phyloP scores from a whole-genome alignment of 1,140 invertebrate species.

The Drosophila funebris region DNA sequence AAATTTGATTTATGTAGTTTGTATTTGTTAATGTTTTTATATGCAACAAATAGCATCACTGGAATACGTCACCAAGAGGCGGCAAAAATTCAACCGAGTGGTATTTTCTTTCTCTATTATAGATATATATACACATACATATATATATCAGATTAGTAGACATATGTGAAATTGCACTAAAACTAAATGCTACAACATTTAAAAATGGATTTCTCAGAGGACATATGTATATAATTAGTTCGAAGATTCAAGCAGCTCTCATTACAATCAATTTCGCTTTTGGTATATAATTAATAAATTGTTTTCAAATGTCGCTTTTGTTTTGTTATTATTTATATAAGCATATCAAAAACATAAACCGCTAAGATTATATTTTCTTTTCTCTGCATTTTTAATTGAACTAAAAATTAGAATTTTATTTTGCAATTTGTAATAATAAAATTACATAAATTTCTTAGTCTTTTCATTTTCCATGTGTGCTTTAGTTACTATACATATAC shows the following conservation, averaged over 20 bases:
- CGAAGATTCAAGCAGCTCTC: conserved; percentile 69
- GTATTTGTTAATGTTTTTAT: conserved; percentile 56
- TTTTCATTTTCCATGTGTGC: conserved; percentile 82
- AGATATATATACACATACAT: conserved; percentile 16
- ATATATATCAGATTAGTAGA: conserved; percentile 50
- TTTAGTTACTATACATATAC: conserved; percentile 77
- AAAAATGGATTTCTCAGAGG: conserved; percentile 60
- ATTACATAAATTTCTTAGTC: conserved; percentile 80
- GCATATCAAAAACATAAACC: conserved; percentile 60
- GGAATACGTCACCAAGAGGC: conserved; percentile 49
- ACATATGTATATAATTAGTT: conserved; percentile 28
- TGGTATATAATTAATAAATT: conserved; percentile 71
- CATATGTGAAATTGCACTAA: conserved; percentile 79
- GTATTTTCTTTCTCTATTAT: conserved; percentile 53
- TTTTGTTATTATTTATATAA: conserved; percentile 18
- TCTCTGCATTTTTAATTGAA: conserved; percentile 36
- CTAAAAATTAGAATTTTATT: conserved; percentile 70
- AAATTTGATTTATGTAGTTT: conserved; percentile 77
- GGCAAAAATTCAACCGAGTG: conserved; percentile 54
- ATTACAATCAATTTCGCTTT: conserved; percentile 61
- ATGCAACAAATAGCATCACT: conserved; percentile 80
- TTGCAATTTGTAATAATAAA: conserved; percentile 52
- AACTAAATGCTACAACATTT: conserved; percentile 82
- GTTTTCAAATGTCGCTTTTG: conserved; percentile 30
- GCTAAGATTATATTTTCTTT: conserved; percentile 20